Evolutionary conservation across 2,113 vertebrate genomes (phyloP).

Genomic region (Mastomys natalensis): DNA sequence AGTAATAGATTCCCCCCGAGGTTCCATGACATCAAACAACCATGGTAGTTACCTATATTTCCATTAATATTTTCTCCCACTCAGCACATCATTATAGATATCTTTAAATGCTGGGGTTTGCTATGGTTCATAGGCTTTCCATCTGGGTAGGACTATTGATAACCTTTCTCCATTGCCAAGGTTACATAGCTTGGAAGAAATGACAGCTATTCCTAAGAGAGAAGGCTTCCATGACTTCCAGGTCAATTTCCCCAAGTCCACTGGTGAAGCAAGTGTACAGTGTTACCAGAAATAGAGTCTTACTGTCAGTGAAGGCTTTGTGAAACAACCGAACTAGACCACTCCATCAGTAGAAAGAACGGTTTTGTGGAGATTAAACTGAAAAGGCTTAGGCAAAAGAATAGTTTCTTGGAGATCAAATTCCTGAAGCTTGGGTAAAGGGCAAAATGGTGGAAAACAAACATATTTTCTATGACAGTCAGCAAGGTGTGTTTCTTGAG

Average conservation of each 20-base stretch:
- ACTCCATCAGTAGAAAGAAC: too few relatives aligned
- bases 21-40: background rate
- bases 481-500: background rate
- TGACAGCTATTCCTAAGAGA: background rate
- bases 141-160: background rate
- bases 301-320: too few relatives aligned
- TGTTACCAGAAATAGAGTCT: too few relatives aligned
- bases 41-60: background rate
- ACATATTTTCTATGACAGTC: background rate
- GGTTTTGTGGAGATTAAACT: too few relatives aligned
- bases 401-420: too few relatives aligned
- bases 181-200: background rate
- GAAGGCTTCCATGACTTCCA: background rate
- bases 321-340: too few relatives aligned
- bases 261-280: background rate
- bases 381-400: too few relatives aligned
- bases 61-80: background rate
- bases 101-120: background rate
- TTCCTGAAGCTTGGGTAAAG: too few relatives aligned
- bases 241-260: background rate
- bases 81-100: background rate
- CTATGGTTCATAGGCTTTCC: background rate
- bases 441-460: background rate
- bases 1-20: background rate
- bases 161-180: background rate